Percentiles rank a stretch among this genome's conserved stretches.
Evolutionary conservation across 2,113 vertebrate species (phyloP).

Genomic region (Scopus umbretta): DNA sequence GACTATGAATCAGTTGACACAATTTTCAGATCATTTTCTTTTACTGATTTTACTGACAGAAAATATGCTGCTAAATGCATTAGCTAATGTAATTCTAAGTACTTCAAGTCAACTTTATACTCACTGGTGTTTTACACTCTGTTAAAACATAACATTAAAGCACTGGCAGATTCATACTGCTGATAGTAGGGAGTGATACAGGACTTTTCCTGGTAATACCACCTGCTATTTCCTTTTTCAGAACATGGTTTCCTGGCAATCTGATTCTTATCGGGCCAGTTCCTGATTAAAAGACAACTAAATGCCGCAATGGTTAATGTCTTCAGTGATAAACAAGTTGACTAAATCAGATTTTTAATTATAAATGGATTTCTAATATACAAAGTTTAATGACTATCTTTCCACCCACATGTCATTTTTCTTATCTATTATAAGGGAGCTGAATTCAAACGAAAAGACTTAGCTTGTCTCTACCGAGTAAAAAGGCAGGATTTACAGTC

Average conservation of each 20-base stretch:
- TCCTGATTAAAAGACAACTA: conserved; percentile 40
- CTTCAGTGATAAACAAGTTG: background rate
- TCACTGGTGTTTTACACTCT: background rate
- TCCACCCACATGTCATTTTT: background rate
- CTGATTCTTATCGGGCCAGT: background rate
- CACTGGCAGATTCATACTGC: background rate
- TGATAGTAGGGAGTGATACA: background rate
- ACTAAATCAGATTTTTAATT: conserved; percentile 28
- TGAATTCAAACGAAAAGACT: conserved; percentile 5
- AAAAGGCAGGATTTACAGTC: conserved; percentile 2
- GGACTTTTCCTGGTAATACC: background rate
- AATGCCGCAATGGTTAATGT: background rate
- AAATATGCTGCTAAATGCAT: background rate
- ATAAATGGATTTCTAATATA: background rate
- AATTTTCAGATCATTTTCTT: background rate
- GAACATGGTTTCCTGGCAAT: background rate
- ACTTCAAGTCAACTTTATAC: background rate
- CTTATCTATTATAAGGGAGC: conserved; percentile 17
- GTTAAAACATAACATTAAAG: conserved; percentile 3
- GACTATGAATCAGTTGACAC: background rate
- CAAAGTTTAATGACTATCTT: conserved; percentile 24
- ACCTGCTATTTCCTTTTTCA: conserved; percentile 40
- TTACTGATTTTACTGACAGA: background rate
- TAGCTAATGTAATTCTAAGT: background rate
- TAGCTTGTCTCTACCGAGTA: conserved; percentile 3